Evolutionary conservation across 2,888 invertebrate genomes (phyloP), one percentile per base, ranked within the genome.

Genomic region (Eurois occulta): DNA sequence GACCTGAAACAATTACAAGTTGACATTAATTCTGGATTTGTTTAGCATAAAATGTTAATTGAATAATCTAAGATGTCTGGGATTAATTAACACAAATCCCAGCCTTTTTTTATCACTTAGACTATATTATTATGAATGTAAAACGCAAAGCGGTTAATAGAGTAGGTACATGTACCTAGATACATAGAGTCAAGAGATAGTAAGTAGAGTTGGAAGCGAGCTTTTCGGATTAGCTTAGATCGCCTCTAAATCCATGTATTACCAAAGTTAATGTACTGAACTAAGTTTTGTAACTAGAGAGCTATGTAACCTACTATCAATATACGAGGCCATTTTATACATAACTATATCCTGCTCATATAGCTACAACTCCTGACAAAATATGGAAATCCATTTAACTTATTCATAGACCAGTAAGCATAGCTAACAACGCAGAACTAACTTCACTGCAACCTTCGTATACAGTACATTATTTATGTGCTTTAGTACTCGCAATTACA

Each of bases 1-100:
- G 92, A 99, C 99, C 99, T 99, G 96, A 58, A 97, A 97, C 91
- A 92, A 94, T 74, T 18, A 74, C n/a, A 74, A 65, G 11, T 58
- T 52, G 16, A 32, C 18, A n/a, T 75, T 58, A 13, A 67, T 58
- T 38, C 2, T 43, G 11, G 10, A 21, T 65, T 21, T 8, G 3
- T 48, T 65, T 28, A 21, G 8, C 28, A 46, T 55, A 10, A n/a
- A 24, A 35, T 48, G 8, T 55, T 55, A 11, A 16, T 58, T 32
- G 2, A 8, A 32, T 2, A 60, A 32, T 8, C 60, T 18, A 60
- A 32, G 8, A 18, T 0, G 28, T 18, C 58, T 58, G 28, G 6
- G 3, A 55, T 55, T 52, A n/a, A n/a, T n/a, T n/a, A n/a, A n/a
- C n/a, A n/a, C n/a, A n/a, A n/a, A n/a, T n/a, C n/a, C n/a, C n/a